phyloP scores from a whole-genome alignment of 2,888 invertebrate genomes.

The Tinea pellionella region DNA sequence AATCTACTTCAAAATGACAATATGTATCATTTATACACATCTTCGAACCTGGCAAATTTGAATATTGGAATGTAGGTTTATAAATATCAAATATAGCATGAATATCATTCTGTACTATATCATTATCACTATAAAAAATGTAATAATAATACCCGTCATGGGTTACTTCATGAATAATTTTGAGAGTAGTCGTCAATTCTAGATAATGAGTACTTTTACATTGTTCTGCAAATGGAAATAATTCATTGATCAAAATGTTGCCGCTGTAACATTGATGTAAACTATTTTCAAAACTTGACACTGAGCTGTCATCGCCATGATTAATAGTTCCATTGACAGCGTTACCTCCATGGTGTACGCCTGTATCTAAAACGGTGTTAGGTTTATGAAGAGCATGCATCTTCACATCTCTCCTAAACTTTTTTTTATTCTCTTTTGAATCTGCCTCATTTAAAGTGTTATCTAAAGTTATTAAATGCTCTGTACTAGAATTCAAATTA shows the following conservation, averaged over 20 bases:
- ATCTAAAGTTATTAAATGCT: background rate
- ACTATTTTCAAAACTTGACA: slow-evolving; percentile 86
- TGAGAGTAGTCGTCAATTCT: slow-evolving; percentile 72
- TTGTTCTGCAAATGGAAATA: slow-evolving; percentile 75
- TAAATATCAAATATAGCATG: slow-evolving; percentile 87
- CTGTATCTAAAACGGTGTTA: slow-evolving; percentile 74
- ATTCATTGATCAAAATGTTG: slow-evolving; percentile 77
- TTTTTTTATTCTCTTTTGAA: slow-evolving; percentile 15
- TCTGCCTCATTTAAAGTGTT: slow-evolving; percentile 14
- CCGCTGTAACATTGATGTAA: slow-evolving; percentile 81
- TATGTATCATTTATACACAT: slow-evolving; percentile 81
- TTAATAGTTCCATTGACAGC: slow-evolving; percentile 66
- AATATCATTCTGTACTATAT: slow-evolving; percentile 81
- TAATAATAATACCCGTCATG: slow-evolving; percentile 89
- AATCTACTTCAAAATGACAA: slow-evolving; percentile 78
- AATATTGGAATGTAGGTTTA: slow-evolving; percentile 85
- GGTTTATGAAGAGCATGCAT: slow-evolving; percentile 46
- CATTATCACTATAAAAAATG: slow-evolving; percentile 90
- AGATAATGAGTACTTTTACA: slow-evolving; percentile 78
- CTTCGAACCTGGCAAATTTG: slow-evolving; percentile 73
- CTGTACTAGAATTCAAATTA: background rate
- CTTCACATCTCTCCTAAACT: slow-evolving; percentile 38
- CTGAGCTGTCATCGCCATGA: slow-evolving; percentile 70
- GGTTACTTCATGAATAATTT: slow-evolving; percentile 77
- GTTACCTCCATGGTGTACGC: slow-evolving; percentile 83